Percentiles rank a stretch among this genome's conserved stretches.
phyloP scores from a whole-genome alignment of 2,797 vertebrate species.

The Petrocephalus schoutedeni region DNA sequence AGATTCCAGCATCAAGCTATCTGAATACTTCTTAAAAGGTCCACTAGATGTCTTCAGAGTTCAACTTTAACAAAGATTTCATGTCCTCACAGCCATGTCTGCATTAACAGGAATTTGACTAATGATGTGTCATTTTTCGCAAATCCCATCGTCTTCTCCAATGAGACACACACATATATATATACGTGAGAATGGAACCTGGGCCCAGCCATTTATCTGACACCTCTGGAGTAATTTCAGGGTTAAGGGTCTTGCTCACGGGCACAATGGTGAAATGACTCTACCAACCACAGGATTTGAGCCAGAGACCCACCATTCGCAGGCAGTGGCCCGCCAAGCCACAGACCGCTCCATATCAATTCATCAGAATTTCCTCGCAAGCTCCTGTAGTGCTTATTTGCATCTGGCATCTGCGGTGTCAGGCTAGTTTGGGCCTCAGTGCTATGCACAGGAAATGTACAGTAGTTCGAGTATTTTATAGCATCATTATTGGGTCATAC shows the following conservation, averaged over 20 bases:
- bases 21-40: not conserved
- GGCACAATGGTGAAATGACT: not conserved
- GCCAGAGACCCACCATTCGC: not conserved
- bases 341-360: not conserved
- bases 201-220: not conserved
- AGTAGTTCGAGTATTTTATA: not conserved
- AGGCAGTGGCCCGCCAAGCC: not conserved
- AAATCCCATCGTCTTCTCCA: not conserved
- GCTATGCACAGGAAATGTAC: not conserved
- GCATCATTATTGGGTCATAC: not conserved
- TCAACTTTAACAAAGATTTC: not conserved
- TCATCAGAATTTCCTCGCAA: not conserved
- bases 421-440: not conserved
- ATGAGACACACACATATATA: not conserved
- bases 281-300: not conserved
- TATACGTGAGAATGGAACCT: not conserved
- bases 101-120: not conserved
- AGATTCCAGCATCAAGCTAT: not conserved
- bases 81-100: not conserved
- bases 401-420: not conserved
- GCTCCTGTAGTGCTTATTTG: not conserved
- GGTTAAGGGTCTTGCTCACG: not conserved
- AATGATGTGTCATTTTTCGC: too few relatives aligned
- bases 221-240: not conserved
- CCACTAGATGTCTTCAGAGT: conserved; percentile 28